Base-by-base conservation (phyloP, 2,888 invertebrate species). In the Capitulum mitella region DNA sequence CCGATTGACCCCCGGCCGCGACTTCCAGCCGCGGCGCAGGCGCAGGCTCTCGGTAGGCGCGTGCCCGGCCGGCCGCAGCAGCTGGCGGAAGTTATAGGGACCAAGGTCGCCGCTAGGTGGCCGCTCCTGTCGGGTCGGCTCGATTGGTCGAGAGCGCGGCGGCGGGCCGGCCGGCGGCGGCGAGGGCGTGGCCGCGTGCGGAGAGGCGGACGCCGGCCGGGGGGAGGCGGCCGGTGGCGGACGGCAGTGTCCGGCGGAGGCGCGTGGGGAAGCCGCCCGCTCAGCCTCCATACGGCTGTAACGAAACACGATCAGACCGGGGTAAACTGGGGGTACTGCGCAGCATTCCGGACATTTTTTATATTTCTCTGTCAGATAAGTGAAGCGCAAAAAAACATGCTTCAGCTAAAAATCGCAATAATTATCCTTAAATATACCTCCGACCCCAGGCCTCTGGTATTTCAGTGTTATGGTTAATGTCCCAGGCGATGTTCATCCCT, bases 31-130 rank as follows among this genome's bases (percentile, higher is more conserved):
- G 29, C 81, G 82, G 29, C 82, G 79, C 29, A 80, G 70, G 37
- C 91, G 87, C 78, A 91, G 85, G 75, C 91, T 91, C 82, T 91
- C 91, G 0, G 91, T 92, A 0, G 91, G 91, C 2, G 90, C 89
- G 80, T 87, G 87, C 79, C 90, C 86, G 0, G 91, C 91, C 0
- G 91, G 91, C 81, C 90, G 86, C 5, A 92, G 84, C 26, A 91
- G 84, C 82, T 90, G 90, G 77, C 91, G 88, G 83, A 91, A 91
- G 83, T 91, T 89, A 84, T 90, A 91, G 0, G 91, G 91, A 0
- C 91, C 91, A 75, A 89, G 88, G 19, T 88, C 88, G 82, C 90
- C 77, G 34, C 51, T 3, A 26, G 46, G 34, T 22, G 34, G n/a
- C 22, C 29, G n/a, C n/a, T n/a, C n/a, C n/a, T n/a, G n/a, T n/a